Conservation (phyloP, 2,888 invertebrate species). For the Philonicus albiceps region DNA sequence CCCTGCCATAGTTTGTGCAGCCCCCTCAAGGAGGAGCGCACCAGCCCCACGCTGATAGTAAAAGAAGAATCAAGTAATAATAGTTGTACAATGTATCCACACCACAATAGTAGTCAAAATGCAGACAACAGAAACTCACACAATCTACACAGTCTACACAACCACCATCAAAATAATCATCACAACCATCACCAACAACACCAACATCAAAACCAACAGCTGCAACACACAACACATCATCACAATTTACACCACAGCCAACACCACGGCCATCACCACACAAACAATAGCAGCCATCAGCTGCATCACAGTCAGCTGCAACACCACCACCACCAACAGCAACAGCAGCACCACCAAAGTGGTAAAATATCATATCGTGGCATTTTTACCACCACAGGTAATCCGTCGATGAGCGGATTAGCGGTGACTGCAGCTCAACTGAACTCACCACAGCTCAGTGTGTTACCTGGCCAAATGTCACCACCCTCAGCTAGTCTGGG, state of each 20-base stretch:
- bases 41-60: constrained; percentile 72
- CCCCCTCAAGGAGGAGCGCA: constrained; percentile 71
- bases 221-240: constrained; percentile 51
- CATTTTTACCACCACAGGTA: constrained; percentile 75
- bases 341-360: constrained; percentile 64
- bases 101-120: constrained; percentile 53
- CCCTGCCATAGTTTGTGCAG: constrained; percentile 66
- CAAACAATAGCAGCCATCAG: constrained; percentile 52
- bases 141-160: constrained; percentile 50
- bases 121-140: constrained; percentile 49
- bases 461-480: constrained; percentile 65
- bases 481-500: constrained; percentile 68
- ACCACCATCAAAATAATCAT: constrained; percentile 52
- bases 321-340: constrained; percentile 60
- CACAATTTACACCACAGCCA: constrained; percentile 55
- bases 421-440: constrained; percentile 55
- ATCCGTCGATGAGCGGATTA: constrained; percentile 60
- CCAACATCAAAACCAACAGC: constrained; percentile 55
- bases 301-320: constrained; percentile 60
- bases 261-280: constrained; percentile 56
- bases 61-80: constrained; percentile 80
- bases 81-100: constrained; percentile 66
- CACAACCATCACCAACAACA: constrained; percentile 56
- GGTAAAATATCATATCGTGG: constrained; percentile 72
- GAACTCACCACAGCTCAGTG: constrained; percentile 61